These are phyloP conservation scores for Mus caroli DNA, from an alignment of 2,797 vertebrate genomes.

Conservation along the genomic window DNA sequence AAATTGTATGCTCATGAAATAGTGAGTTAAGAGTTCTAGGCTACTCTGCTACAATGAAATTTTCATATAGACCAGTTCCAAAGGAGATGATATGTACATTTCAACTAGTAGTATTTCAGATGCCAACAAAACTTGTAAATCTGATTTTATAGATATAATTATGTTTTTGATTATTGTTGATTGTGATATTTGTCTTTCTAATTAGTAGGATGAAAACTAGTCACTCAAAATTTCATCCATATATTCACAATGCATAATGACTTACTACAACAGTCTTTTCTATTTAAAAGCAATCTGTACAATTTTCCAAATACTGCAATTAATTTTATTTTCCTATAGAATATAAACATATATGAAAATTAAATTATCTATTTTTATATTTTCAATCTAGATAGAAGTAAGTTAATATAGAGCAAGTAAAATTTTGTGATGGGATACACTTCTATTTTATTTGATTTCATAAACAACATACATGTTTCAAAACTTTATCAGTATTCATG, in stretches of 20 bases:
- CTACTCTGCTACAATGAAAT: not conserved
- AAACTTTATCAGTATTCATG: not conserved
- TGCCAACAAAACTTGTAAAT: not conserved
- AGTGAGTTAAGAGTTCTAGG: not conserved
- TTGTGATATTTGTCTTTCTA: not conserved
- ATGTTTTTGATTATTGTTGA: not conserved
- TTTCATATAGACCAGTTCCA: not conserved
- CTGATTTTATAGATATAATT: not conserved
- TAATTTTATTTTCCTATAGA: not conserved
- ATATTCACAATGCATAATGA: not conserved
- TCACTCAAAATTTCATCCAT: not conserved
- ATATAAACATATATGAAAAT: not conserved
- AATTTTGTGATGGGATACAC: not conserved
- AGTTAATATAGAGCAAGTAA: not conserved
- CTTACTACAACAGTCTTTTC: not conserved
- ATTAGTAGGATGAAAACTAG: not conserved
- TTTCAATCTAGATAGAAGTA: not conserved
- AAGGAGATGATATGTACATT: not conserved
- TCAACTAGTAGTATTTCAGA: not conserved
- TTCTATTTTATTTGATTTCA: not conserved
- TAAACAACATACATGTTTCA: not conserved
- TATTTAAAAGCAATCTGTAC: not conserved
- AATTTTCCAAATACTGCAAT: not conserved
- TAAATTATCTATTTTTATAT: not conserved
- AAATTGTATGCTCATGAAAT: accelerated